Evolutionary conservation across 2,113 vertebrate genomes (phyloP).

Genomic region (Etheostoma spectabile): DNA sequence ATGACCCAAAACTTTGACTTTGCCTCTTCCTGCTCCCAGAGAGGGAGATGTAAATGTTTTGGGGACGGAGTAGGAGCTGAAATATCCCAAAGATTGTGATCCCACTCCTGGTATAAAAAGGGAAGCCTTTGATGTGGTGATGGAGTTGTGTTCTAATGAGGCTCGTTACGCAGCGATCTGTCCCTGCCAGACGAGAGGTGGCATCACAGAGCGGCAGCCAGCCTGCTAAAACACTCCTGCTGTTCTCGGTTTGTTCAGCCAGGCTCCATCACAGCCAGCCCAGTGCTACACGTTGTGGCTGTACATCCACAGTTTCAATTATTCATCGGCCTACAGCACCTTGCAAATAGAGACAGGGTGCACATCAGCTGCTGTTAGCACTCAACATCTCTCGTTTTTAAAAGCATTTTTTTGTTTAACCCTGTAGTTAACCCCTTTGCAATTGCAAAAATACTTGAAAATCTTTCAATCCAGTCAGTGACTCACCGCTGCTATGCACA

Average conservation of each 20-base stretch:
- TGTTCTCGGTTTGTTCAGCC: constrained; percentile 73
- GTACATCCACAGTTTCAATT: constrained; percentile 72
- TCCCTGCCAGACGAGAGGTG: constrained; percentile 72
- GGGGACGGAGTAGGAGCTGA: constrained; percentile 51
- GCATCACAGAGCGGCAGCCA: constrained; percentile 69
- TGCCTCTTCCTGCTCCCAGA: constrained; percentile 46
- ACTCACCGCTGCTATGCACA: background rate
- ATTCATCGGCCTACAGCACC: constrained; percentile 61
- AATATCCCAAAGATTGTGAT: constrained; percentile 72
- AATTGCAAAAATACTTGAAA: background rate
- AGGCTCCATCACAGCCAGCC: constrained; percentile 66
- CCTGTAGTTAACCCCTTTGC: constrained; percentile 1
- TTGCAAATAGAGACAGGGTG: constrained; percentile 44
- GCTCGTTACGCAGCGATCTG: constrained; percentile 64
- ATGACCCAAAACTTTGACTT: constrained; percentile 70
- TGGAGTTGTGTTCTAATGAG: constrained; percentile 75
- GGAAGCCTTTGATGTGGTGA: constrained; percentile 70
- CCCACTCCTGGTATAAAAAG: constrained; percentile 58
- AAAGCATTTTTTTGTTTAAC: background rate
- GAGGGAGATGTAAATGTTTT: constrained; percentile 43
- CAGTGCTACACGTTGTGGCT: constrained; percentile 59
- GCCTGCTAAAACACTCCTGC: constrained; percentile 74
- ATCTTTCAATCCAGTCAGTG: background rate
- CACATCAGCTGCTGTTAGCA: constrained; percentile 38
- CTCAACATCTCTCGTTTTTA: constrained; percentile 17